These are phyloP conservation scores for Nilaparvata lugens DNA, from an alignment of 1,140 invertebrate genomes.

Conservation along the genomic window DNA sequence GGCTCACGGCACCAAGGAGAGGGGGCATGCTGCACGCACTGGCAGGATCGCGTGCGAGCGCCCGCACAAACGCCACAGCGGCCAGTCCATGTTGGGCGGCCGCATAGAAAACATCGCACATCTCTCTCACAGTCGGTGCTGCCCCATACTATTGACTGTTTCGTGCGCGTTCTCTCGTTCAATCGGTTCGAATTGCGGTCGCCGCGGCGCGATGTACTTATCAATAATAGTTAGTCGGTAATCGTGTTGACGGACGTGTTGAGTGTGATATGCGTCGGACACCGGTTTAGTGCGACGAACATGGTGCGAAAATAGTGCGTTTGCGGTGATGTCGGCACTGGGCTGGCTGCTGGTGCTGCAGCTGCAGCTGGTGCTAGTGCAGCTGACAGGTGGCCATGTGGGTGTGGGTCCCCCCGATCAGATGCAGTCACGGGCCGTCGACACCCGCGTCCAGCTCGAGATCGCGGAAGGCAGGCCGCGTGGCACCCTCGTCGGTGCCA, in stretches of 20 bases:
- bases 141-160: too few relatives aligned
- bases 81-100: neutral
- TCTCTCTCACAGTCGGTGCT: neutral
- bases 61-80: neutral
- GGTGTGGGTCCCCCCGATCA: conserved; percentile 32
- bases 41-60: too few relatives aligned
- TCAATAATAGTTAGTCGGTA: neutral
- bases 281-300: neutral
- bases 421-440: conserved; percentile 78
- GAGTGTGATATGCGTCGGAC: neutral
- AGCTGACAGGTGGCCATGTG: neutral
- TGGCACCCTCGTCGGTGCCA: conserved; percentile 71
- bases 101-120: neutral
- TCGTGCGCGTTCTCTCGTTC: neutral
- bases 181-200: neutral
- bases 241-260: neutral
- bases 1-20: neutral
- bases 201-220: neutral
- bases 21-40: neutral
- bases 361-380: conserved; percentile 12
- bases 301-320: neutral
- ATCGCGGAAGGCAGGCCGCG: conserved; percentile 72
- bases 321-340: neutral
- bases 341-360: conserved; percentile 3
- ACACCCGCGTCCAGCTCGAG: conserved; percentile 74